A percentile compares a stretch with the other conserved stretches of the same genome.
phyloP scores from a whole-genome alignment of 2,888 invertebrate genomes.

The Macrophya alboannulata region DNA sequence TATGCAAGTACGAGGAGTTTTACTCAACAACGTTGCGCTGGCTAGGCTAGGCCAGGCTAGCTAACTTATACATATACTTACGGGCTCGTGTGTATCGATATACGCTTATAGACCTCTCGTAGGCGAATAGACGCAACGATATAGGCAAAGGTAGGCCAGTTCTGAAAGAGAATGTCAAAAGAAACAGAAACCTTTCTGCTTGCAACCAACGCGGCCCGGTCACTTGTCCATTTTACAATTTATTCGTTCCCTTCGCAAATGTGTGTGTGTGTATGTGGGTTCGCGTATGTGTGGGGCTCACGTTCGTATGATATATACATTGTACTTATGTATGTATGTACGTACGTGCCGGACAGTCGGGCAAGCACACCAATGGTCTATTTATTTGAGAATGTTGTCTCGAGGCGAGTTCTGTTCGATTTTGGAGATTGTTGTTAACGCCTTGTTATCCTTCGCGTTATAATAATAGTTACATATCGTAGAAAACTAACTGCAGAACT shows the following conservation, averaged over 20 bases:
- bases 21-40: slow-evolving; percentile 25
- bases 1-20: slow-evolving; percentile 48
- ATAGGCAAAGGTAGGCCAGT: slow-evolving; percentile 12
- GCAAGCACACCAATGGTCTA: not conserved
- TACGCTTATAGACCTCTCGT: not conserved
- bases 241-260: slow-evolving; percentile 37
- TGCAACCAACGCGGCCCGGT: slow-evolving; percentile 37
- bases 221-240: slow-evolving; percentile 49
- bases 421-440: slow-evolving; percentile 53
- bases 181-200: slow-evolving; percentile 47
- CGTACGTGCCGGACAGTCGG: not conserved
- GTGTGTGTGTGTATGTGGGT: not conserved
- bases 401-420: slow-evolving; percentile 37
- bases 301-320: not conserved
- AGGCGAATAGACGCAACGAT: not conserved
- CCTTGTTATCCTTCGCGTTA: slow-evolving; percentile 46
- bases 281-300: not conserved
- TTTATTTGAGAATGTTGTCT: slow-evolving; percentile 36
- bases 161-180: slow-evolving; percentile 55
- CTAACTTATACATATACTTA: not conserved
- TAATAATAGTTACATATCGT: not conserved
- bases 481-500: not conserved
- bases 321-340: not conserved
- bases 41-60: no score
- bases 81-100: not conserved